Conservation (phyloP, 35 echinoderm and acorn worm genomes). For the Eucidaris tribuloides region DNA sequence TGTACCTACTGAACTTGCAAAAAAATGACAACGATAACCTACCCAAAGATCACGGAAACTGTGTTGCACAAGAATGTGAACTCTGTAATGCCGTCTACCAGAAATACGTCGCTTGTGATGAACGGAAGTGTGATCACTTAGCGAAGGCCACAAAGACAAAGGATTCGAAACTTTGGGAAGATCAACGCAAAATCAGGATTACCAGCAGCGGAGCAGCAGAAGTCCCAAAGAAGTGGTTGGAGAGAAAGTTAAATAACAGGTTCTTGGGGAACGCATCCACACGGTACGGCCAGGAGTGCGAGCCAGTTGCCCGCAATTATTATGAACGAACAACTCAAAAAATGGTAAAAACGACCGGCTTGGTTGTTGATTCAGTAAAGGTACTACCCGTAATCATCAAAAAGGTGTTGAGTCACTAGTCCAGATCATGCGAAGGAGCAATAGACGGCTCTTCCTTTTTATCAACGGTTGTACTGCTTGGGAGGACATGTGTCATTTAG, state of each 20-base stretch:
- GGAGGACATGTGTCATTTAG: no score
- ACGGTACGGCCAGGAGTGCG: neutral
- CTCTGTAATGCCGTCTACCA: no score
- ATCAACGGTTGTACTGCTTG: no score
- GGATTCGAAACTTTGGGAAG: neutral
- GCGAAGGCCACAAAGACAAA: neutral
- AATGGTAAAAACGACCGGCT: no score
- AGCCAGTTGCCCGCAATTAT: neutral
- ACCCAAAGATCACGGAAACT: no score
- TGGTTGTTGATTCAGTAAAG: slow-evolving; percentile 12
- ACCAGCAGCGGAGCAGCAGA: neutral
- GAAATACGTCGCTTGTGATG: neutral
- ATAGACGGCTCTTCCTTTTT: no score
- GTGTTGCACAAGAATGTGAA: no score
- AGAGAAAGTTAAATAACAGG: neutral
- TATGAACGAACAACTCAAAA: neutral
- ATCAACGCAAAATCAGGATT: neutral
- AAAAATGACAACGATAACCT: no score
- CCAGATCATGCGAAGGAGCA: no score
- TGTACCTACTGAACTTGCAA: no score
- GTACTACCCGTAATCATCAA: no score
- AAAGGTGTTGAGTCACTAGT: no score
- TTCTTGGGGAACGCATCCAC: neutral
- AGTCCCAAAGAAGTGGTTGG: neutral
- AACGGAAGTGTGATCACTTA: neutral